A percentile compares a stretch with the other conserved stretches of the same genome.
These are phyloP conservation scores for Brachionus plicatilis DNA, from an alignment of 1,140 invertebrate species.

Conservation along the genomic window DNA sequence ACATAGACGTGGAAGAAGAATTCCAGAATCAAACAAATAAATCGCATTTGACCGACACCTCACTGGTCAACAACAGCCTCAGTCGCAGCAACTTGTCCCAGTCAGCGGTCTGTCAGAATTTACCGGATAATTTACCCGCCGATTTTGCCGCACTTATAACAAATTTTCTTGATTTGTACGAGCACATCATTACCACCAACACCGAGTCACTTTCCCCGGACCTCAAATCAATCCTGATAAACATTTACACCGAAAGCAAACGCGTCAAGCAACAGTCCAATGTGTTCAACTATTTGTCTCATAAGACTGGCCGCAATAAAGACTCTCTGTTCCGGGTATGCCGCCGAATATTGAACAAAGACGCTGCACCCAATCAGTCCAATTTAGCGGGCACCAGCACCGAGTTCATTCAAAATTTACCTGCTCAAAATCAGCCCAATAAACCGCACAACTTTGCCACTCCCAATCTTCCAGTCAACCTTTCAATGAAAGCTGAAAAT, in stretches of 20 bases:
- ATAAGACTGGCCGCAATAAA: conserved; percentile 6
- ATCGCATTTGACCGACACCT: background rate
- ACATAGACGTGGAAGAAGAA: conserved; percentile 34
- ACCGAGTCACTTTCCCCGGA: background rate
- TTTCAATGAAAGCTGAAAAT: background rate
- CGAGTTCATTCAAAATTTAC: background rate
- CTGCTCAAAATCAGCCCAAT: background rate
- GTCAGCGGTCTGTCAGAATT: background rate
- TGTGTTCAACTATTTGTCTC: conserved; percentile 3
- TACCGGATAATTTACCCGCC: background rate
- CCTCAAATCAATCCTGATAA: background rate
- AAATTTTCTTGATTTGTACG: background rate
- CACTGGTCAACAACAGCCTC: background rate
- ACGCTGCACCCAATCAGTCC: background rate
- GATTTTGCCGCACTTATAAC: background rate
- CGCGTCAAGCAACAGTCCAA: background rate
- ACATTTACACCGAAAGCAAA: background rate
- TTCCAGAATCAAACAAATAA: background rate
- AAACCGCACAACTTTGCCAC: background rate
- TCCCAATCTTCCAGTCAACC: background rate
- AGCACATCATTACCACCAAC: background rate
- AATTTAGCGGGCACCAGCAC: background rate
- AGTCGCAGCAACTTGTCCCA: background rate
- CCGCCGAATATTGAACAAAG: background rate
- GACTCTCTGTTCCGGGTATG: background rate